A percentile compares a stretch with the other conserved stretches of the same genome.
Conservation (phyloP, 1,140 invertebrate species). For the Camponotus floridanus region DNA sequence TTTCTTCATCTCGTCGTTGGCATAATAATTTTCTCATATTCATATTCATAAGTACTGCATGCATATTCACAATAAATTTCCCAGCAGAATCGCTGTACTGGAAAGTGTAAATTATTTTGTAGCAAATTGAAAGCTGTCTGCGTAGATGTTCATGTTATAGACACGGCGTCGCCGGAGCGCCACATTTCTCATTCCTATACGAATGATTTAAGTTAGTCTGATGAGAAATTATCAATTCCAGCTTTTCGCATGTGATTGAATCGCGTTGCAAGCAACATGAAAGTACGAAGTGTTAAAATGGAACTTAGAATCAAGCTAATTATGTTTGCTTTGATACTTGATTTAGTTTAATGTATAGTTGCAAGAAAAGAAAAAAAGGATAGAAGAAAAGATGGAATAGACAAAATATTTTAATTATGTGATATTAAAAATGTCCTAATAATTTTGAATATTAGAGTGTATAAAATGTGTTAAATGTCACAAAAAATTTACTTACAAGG, state of each 20-base stretch:
- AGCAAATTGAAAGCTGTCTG: conserved; percentile 71
- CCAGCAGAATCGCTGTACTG: conserved; percentile 29
- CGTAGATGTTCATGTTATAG: background rate
- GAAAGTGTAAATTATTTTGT: conserved; percentile 74
- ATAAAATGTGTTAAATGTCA: background rate
- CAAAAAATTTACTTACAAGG: background rate
- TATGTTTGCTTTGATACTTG: background rate
- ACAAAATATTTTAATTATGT: background rate
- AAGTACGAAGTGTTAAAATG: background rate
- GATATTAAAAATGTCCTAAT: background rate
- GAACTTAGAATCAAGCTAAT: conserved; percentile 22
- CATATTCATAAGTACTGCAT: conserved; percentile 75
- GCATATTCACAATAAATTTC: conserved; percentile 76
- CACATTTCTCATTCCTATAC: conserved; percentile 20
- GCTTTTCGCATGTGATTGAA: conserved; percentile 19
- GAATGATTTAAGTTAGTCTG: conserved; percentile 50
- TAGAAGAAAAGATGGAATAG: background rate
- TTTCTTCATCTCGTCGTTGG: conserved; percentile 58
- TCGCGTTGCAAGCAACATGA: background rate
- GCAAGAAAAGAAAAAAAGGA: background rate
- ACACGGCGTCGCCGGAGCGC: background rate
- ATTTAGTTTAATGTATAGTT: background rate
- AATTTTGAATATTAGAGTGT: background rate
- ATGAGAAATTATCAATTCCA: conserved; percentile 56
- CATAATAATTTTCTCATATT: conserved; percentile 73